Evolutionary conservation across 2,113 vertebrate species (phyloP).

Genomic region (Narcine bancroftii): DNA sequence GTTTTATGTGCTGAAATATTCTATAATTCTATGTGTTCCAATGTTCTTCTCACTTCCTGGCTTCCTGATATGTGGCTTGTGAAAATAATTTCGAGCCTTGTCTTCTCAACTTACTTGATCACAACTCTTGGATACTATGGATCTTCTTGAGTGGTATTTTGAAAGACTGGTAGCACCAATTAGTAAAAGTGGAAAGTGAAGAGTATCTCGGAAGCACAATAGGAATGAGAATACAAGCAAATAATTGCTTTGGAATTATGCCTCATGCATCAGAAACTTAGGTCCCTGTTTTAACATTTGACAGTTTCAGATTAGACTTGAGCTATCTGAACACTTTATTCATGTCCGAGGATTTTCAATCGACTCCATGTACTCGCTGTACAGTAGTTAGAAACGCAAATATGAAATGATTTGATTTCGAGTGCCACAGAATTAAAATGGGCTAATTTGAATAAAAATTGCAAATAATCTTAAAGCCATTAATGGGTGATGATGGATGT

Average conservation of each 20-base stretch:
- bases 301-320: not conserved
- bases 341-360: not conserved
- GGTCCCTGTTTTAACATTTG: not conserved
- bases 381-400: not conserved
- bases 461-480: slow-evolving; percentile 14
- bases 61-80: too few species aligned
- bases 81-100: too few species aligned
- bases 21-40: too few species aligned
- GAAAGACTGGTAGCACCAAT: not conserved
- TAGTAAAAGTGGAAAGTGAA: slow-evolving; percentile 7
- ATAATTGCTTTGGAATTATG: not conserved
- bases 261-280: not conserved
- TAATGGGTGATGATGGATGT: not conserved
- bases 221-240: not conserved
- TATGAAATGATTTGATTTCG: slow-evolving; percentile 21
- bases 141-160: not conserved
- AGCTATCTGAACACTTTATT: not conserved
- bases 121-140: too few species aligned
- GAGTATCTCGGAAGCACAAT: too few species aligned
- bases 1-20: too few species aligned
- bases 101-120: too few species aligned
- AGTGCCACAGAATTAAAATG: not conserved
- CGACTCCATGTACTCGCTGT: not conserved
- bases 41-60: too few species aligned
- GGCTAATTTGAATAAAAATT: not conserved